Percentiles rank a stretch among this genome's conserved stretches.
phyloP scores from a whole-genome alignment of 2,888 invertebrate species.

The Agapostemon virescens region DNA sequence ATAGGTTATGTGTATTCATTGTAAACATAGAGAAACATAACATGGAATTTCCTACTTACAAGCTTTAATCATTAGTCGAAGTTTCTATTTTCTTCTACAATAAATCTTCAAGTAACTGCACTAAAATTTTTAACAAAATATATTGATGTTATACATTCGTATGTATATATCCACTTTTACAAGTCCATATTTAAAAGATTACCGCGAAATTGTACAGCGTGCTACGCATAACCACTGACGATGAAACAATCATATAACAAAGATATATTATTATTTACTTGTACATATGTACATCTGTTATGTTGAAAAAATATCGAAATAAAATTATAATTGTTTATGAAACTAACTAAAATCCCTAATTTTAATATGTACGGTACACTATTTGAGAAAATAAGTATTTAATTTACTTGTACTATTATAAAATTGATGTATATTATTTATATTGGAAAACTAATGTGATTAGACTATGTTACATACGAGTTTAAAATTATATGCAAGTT shows the following conservation, averaged over 20 bases:
- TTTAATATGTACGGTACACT: background rate
- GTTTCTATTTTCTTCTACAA: background rate
- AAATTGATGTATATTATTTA: background rate
- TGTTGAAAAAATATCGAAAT: background rate
- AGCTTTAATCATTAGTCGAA: background rate
- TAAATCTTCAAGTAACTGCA: background rate
- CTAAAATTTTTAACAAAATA: background rate
- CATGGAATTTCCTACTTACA: conserved; percentile 31
- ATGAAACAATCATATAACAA: background rate
- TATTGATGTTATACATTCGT: background rate
- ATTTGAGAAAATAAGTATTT: background rate
- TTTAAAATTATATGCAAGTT: background rate
- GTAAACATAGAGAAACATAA: background rate
- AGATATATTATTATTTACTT: background rate
- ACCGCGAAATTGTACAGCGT: conserved; percentile 31
- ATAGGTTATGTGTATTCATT: conserved; percentile 41
- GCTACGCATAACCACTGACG: background rate
- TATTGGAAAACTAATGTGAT: background rate
- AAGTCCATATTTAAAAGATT: conserved; percentile 35
- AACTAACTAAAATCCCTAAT: background rate
- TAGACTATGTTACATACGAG: background rate
- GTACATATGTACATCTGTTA: background rate
- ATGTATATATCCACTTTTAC: conserved; percentile 9
- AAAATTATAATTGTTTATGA: background rate
- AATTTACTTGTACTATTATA: background rate